phyloP scores from a whole-genome alignment of 2,113 vertebrate species.

The Lichenostomus cassidix region DNA sequence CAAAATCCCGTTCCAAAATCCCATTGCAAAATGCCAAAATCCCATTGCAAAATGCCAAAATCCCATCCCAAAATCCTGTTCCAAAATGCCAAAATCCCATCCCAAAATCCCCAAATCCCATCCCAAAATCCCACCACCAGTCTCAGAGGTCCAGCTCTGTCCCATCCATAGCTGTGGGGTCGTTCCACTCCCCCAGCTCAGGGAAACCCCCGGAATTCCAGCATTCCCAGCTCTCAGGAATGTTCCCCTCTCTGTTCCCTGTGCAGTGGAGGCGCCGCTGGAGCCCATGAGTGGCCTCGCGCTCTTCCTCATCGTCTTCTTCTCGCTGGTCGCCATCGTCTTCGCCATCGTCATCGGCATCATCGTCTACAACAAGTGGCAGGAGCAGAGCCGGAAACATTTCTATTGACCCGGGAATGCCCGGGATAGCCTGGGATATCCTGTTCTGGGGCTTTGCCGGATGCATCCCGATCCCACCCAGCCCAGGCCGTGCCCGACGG shows the following conservation, averaged over 20 bases:
- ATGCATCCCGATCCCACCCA: not conserved
- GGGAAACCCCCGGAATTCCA: too few species aligned
- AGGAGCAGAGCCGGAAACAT: constrained; percentile 89
- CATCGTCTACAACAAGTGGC: constrained; percentile 93
- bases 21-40: not conserved
- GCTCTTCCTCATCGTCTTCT: constrained; percentile 90
- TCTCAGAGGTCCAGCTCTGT: fast-evolving
- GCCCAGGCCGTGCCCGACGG: not conserved
- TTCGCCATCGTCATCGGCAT: constrained; percentile 89
- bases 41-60: not conserved
- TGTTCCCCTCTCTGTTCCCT: not conserved
- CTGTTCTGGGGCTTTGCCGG: not conserved
- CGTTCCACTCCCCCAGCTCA: fast-evolving
- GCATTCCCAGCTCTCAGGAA: too few species aligned
- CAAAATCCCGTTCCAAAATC: too few species aligned
- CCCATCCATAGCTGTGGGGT: not conserved
- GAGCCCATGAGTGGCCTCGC: constrained; percentile 85
- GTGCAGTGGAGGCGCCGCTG: constrained; percentile 59
- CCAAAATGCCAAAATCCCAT: not conserved
- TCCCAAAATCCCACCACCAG: too few species aligned
- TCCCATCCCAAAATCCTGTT: not conserved
- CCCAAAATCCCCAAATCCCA: too few species aligned
- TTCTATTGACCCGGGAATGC: constrained; percentile 83
- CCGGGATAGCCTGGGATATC: not conserved
- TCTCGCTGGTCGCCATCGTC: constrained; percentile 88